A percentile compares a stretch with the other conserved stretches of the same genome.
phyloP scores from a whole-genome alignment of 2,797 vertebrate genomes.

The Mycteria americana region DNA sequence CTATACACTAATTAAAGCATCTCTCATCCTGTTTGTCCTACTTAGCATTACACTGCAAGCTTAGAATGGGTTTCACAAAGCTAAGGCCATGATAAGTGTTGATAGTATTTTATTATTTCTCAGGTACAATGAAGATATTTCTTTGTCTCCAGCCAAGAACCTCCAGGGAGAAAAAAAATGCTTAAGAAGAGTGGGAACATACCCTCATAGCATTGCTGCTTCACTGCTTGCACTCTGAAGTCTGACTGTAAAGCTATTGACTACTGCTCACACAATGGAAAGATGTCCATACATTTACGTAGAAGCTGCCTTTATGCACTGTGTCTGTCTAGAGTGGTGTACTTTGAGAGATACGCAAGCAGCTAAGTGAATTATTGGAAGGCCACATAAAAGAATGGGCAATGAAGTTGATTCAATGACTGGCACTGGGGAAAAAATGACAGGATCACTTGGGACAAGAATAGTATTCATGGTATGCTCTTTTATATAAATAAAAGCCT shows the following conservation, averaged over 20 bases:
- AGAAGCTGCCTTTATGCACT: not conserved
- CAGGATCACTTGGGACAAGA: not conserved
- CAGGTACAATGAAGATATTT: not conserved
- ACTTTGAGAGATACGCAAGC: not conserved
- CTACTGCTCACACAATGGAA: not conserved
- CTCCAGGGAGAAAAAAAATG: not conserved
- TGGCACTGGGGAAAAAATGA: not conserved
- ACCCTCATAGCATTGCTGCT: not conserved
- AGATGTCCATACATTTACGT: not conserved
- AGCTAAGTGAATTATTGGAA: not conserved
- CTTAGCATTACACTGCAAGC: not conserved
- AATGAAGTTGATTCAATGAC: not conserved
- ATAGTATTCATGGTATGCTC: not conserved
- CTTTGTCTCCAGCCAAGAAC: not conserved
- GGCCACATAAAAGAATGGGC: not conserved
- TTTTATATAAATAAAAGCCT: not conserved
- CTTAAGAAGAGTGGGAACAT: not conserved
- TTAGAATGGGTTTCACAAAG: not conserved
- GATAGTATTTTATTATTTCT: conserved; percentile 6
- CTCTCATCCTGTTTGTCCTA: conserved; percentile 17
- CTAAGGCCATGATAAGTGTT: not conserved
- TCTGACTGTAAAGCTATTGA: not conserved
- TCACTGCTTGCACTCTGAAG: not conserved
- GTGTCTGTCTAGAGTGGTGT: not conserved
- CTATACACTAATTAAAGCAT: conserved; percentile 47